phyloP scores from a whole-genome alignment of 2,797 vertebrate genomes.

The Lerista edwardsae region DNA sequence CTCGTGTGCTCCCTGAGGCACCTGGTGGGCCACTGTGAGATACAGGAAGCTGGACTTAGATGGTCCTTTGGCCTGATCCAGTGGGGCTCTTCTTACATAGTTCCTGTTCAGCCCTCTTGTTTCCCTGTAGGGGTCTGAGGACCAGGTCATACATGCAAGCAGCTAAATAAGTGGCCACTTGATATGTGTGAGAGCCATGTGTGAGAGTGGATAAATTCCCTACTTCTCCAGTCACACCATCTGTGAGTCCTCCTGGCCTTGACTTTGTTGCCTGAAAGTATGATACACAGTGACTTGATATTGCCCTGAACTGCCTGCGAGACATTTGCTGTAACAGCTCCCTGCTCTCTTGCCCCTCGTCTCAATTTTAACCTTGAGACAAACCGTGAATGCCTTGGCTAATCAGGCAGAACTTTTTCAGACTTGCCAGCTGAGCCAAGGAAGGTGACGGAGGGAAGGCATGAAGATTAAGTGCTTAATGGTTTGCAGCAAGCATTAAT shows the following conservation, averaged over 20 bases:
- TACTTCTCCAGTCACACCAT: background rate
- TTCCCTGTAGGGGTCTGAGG: background rate
- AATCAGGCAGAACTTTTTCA: background rate
- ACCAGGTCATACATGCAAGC: background rate
- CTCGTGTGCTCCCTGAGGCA: no score
- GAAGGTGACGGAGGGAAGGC: background rate
- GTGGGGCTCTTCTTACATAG: no score
- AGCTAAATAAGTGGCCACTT: background rate
- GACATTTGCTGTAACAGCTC: background rate
- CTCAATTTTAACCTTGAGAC: constrained; percentile 1
- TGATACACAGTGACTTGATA: background rate
- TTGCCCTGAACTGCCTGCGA: background rate
- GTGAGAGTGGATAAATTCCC: background rate
- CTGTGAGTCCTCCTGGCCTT: background rate
- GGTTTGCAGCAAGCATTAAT: background rate
- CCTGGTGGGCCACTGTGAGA: no score
- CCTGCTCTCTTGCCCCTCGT: background rate
- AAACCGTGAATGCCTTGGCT: background rate
- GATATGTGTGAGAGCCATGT: background rate
- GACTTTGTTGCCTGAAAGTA: background rate
- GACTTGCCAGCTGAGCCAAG: background rate
- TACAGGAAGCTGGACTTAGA: no score
- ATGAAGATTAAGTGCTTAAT: constrained; percentile 20
- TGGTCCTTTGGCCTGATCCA: no score
- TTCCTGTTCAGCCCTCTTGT: no score